Evolutionary conservation across 2,113 vertebrate species (phyloP).

Genomic region (Piaya cayana): DNA sequence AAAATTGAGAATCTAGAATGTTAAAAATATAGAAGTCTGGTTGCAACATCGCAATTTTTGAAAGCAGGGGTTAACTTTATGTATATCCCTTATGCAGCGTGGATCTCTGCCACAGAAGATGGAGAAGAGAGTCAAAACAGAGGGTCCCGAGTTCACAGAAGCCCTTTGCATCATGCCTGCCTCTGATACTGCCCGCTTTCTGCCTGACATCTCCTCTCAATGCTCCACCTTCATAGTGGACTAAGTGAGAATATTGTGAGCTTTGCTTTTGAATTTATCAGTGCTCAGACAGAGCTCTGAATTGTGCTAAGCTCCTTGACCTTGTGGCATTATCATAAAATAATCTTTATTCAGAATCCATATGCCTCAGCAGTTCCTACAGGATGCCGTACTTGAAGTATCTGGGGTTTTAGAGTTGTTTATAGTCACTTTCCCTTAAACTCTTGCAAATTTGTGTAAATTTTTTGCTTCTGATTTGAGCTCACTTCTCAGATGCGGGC

Average conservation of each 20-base stretch:
- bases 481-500: background rate
- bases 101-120: background rate
- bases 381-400: background rate
- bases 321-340: background rate
- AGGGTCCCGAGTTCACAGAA: rapidly evolving
- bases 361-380: background rate
- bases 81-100: background rate
- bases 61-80: rapidly evolving
- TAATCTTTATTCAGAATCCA: background rate
- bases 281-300: background rate
- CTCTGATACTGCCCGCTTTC: background rate
- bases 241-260: rapidly evolving
- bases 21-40: background rate
- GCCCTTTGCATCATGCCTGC: rapidly evolving
- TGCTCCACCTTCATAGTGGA: rapidly evolving
- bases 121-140: rapidly evolving
- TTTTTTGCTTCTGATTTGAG: background rate
- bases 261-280: background rate
- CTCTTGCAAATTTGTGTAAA: background rate
- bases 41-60: background rate
- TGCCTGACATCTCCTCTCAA: background rate
- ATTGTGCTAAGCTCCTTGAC: background rate
- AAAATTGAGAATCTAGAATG: background rate
- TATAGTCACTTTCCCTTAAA: background rate
- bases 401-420: background rate